These are phyloP conservation scores for Aphaenogaster floridana DNA, from an alignment of 1,140 invertebrate genomes.

Conservation along the genomic window DNA sequence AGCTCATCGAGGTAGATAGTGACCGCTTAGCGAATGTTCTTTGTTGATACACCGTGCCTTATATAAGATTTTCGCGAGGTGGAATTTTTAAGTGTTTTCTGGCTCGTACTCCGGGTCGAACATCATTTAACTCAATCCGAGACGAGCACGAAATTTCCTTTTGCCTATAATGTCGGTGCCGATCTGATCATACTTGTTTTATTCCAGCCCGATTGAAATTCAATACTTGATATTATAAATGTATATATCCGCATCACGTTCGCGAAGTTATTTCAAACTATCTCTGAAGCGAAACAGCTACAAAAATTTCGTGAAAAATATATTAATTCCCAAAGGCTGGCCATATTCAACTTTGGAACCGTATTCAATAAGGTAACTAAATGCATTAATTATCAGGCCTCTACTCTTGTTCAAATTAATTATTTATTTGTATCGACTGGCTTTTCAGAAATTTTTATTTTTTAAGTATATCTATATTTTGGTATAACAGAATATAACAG, in stretches of 20 bases:
- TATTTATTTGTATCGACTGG: neutral
- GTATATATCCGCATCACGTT: slow-evolving; percentile 5
- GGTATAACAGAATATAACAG: neutral
- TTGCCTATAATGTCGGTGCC: neutral
- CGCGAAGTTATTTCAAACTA: slow-evolving; percentile 14
- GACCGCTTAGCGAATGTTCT: neutral
- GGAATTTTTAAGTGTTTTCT: slow-evolving; percentile 13
- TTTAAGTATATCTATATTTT: neutral
- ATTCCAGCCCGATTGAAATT: neutral
- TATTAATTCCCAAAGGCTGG: neutral
- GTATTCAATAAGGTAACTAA: neutral
- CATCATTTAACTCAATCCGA: slow-evolving; percentile 9
- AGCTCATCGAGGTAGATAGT: slow-evolving; percentile 16
- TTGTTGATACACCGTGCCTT: neutral
- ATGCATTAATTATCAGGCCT: neutral
- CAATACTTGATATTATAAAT: slow-evolving; percentile 43
- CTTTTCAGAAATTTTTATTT: neutral
- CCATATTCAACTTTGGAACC: slow-evolving; percentile 1
- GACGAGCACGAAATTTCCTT: slow-evolving; percentile 1
- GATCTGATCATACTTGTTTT: slow-evolving; percentile 13
- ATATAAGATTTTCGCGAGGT: neutral
- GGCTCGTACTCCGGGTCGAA: neutral
- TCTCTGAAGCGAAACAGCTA: neutral
- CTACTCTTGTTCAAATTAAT: neutral
- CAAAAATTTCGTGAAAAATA: slow-evolving; percentile 12